Conservation (phyloP, 2,113 vertebrate species). For the Muscicapa adusta region DNA sequence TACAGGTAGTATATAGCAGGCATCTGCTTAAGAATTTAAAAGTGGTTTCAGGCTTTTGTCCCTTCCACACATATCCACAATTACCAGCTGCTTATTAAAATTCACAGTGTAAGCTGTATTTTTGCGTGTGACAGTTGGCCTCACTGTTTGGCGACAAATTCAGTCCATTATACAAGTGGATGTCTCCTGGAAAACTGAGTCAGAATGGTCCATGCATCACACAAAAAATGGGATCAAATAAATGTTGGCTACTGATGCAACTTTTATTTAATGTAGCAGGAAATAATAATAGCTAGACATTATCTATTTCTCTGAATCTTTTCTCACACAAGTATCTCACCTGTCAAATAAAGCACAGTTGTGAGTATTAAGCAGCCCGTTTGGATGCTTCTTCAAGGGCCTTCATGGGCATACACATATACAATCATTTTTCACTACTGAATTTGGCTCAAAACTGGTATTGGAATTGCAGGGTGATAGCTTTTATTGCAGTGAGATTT, state of each 20-base stretch:
- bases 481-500: background rate
- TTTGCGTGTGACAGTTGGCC: background rate
- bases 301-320: background rate
- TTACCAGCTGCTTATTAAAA: background rate
- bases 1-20: background rate
- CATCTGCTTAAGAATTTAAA: background rate
- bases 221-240: background rate
- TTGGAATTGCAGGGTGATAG: background rate
- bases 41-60: background rate
- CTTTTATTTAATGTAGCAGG: background rate
- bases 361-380: background rate
- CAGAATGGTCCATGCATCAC: background rate
- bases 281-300: background rate
- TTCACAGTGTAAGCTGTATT: background rate
- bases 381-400: background rate
- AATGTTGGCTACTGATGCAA: background rate
- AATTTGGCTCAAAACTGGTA: background rate
- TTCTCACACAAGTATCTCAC: background rate
- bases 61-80: background rate
- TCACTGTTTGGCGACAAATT: background rate
- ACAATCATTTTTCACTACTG: background rate
- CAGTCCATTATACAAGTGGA: background rate
- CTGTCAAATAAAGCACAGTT: background rate
- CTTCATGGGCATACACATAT: fast-evolving
- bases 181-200: background rate